Evolutionary conservation across 2,113 vertebrate genomes (phyloP), one percentile per base, ranked within the genome.

Genomic region (Oryzias javanicus): DNA sequence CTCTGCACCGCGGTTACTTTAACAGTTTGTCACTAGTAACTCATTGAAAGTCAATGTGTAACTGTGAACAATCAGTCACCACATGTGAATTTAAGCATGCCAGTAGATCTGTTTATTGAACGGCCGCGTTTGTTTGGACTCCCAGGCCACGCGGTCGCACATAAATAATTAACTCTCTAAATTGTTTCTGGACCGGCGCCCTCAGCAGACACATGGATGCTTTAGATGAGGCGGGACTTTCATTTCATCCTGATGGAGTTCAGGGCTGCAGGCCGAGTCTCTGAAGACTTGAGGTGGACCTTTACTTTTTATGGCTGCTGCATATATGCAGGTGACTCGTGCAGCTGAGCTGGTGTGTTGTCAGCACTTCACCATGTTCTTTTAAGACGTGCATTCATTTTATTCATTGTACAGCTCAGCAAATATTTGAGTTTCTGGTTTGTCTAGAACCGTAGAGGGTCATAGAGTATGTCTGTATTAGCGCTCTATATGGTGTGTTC

Each of bases 101-200:
- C 41, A 4, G 41, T 20, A 17, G 41, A 4, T 24, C 12, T 60
- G 20, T 74, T 51, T 64, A 54, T 67, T 57, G 14, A 59, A 16
- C 53, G 14, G 55, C 19, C 52, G 58, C 56, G 71, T 78, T 56
- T 51, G 40, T 8, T 18, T 18, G 18, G 59, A n/a, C 35, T 42
- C 29, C 4, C 3, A 29, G 62, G 64, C 63, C 59, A 55, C 22
- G 57, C 20, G 47, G 52, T 56, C 52, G 19, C 7, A 1, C 25
- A 58, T 81, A 63, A 64, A 83, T 82, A 59, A 82, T 78, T 59
- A 67, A 76, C 74, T 73, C 14, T 29, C 41, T 12, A 19, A n/a
- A 14, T 56, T 52, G 14, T 54, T 62, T 67, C 20, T 63, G 67
- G 45, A 54, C 55, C 54, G 44, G 14, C 42, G 49, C 42, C 19